Conservation (phyloP, 2,113 vertebrate genomes). For the Donacobius atricapilla region DNA sequence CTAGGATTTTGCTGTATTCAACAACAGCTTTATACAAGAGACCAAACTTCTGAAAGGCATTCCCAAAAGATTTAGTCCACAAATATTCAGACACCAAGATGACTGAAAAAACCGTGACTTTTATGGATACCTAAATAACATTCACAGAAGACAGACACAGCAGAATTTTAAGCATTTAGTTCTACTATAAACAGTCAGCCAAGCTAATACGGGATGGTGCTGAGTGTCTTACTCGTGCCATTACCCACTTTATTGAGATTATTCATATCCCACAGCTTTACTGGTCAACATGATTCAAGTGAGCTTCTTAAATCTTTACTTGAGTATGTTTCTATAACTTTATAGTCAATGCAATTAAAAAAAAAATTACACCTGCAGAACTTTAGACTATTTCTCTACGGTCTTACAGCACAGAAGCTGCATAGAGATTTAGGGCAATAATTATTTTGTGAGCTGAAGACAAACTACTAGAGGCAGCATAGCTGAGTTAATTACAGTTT, state of each 20-base stretch:
- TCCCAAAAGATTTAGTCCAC: not conserved
- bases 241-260: not conserved
- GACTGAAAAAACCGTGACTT: accelerated
- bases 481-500: not conserved
- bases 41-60: not conserved
- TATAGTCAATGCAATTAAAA: not conserved
- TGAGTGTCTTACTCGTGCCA: accelerated
- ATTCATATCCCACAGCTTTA: not conserved
- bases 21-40: not conserved
- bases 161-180: not conserved
- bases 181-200: not conserved
- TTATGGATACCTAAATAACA: not conserved
- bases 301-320: not conserved
- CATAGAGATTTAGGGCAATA: not conserved
- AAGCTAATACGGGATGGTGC: accelerated
- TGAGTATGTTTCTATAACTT: not conserved
- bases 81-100: not conserved
- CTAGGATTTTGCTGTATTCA: not conserved
- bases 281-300: not conserved
- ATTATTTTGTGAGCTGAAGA: not conserved
- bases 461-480: not conserved
- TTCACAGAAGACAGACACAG: accelerated
- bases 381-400: not conserved
- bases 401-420: not conserved
- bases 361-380: not conserved